Conservation (phyloP, 2,797 vertebrate species). For the Notoglanidium macrostoma region DNA sequence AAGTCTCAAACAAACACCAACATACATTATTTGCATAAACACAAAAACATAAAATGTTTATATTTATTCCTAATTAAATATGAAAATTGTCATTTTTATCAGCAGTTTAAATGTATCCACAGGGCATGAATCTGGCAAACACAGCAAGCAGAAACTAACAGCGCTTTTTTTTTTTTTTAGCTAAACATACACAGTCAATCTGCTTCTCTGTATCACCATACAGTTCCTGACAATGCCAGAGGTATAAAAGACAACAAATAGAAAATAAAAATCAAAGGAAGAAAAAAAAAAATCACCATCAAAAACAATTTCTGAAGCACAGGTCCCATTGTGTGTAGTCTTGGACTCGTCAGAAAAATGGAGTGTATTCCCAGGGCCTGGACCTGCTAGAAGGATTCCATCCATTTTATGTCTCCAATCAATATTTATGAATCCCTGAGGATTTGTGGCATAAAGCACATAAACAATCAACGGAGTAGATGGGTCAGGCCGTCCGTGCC, state of each 20-base stretch:
- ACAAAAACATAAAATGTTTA: not conserved
- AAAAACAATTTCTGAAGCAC: constrained; percentile 81
- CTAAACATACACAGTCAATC: not conserved
- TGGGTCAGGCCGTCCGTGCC: constrained; percentile 49
- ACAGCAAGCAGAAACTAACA: constrained; percentile 17
- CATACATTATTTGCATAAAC: not conserved
- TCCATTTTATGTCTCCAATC: constrained; percentile 95
- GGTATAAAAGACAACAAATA: constrained; percentile 44
- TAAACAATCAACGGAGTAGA: constrained; percentile 85
- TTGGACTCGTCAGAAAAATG: constrained; percentile 85
- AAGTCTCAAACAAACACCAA: not conserved
- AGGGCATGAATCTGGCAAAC: constrained; percentile 21
- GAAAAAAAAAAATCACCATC: constrained; percentile 69
- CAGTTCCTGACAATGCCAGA: constrained; percentile 27
- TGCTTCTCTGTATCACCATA: not conserved
- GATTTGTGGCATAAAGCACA: constrained; percentile 90
- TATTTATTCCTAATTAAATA: constrained; percentile 17
- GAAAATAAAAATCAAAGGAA: constrained; percentile 62
- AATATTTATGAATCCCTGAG: constrained; percentile 99
- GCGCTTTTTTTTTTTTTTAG: not conserved
- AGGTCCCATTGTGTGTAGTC: constrained; percentile 87
- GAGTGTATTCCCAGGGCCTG: constrained; percentile 90
- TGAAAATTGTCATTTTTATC: constrained; percentile 10
- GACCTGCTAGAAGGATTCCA: constrained; percentile 93
- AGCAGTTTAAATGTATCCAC: constrained; percentile 34